Evolutionary conservation across 1,140 invertebrate genomes (phyloP), one percentile per base, ranked within the genome.

Genomic region (Philopotamus ludificatus): DNA sequence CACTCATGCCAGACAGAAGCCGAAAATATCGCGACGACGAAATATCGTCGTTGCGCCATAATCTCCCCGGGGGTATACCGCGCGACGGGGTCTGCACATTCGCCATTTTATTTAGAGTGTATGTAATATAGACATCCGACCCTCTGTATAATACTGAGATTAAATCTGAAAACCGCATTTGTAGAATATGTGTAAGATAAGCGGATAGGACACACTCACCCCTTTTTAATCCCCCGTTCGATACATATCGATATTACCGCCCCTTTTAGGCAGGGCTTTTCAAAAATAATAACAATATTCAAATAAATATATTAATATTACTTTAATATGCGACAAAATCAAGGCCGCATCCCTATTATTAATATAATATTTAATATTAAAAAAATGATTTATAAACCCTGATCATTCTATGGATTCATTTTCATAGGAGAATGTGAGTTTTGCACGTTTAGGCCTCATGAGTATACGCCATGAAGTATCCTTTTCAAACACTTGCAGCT

Each of bases 221-320:
- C 44, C 44, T 47, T 47, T 47, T 47, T 9, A 7, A 47, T n/a
- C n/a, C n/a, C 44, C 4, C 18, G 7, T 16, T 47, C 44, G 44
- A 47, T 47, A 47, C n/a, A n/a, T 47, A 47, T 47, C 15, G 44
- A 47, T 20, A 16, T 16, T n/a, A n/a, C n/a, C n/a, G n/a, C n/a
- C n/a, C n/a, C n/a, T n/a, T n/a, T n/a, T n/a, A n/a, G n/a, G n/a
- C n/a, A n/a, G n/a, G n/a, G n/a, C n/a, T n/a, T n/a, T n/a, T n/a
- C n/a, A n/a, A n/a, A n/a, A n/a, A n/a, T n/a, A n/a, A n/a, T n/a
- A n/a, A n/a, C n/a, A n/a, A n/a, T n/a, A n/a, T n/a, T n/a, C n/a
- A n/a, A n/a, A n/a, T n/a, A n/a, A n/a, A n/a, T n/a, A n/a, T n/a
- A n/a, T n/a, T n/a, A n/a, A n/a, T n/a, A n/a, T n/a, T n/a, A n/a